Conservation (phyloP, 2,888 invertebrate genomes). For the Bembecia ichneumoniformis region DNA sequence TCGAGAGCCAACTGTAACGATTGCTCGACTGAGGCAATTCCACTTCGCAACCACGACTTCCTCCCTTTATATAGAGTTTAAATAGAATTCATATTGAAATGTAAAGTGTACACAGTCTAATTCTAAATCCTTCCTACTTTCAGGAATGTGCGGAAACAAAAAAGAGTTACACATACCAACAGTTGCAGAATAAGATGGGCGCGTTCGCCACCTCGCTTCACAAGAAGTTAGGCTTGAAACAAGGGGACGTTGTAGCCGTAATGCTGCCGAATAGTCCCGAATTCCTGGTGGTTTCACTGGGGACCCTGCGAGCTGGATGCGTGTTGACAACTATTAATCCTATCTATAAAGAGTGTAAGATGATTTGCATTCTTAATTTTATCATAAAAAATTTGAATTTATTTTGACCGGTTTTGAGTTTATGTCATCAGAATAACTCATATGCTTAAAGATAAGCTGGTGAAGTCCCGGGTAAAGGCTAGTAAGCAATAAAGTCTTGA, state of each 20-base stretch:
- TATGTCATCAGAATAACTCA: too few species aligned
- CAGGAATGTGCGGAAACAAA: slow-evolving; percentile 61
- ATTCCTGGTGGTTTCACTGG: slow-evolving; percentile 76
- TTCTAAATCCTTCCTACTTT: slow-evolving; percentile 9
- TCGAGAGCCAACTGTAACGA: too few species aligned
- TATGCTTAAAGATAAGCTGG: too few species aligned
- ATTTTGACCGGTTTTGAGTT: too few species aligned
- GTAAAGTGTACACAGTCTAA: slow-evolving; percentile 3
- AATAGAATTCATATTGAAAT: slow-evolving; percentile 9
- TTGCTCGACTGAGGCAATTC: too few species aligned
- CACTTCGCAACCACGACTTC: too few species aligned
- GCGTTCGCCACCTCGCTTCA: slow-evolving; percentile 76
- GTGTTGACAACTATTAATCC: slow-evolving; percentile 83
- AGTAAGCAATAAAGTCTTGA: too few species aligned
- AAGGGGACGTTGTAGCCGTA: slow-evolving; percentile 77
- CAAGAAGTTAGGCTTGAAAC: slow-evolving; percentile 74
- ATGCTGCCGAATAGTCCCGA: slow-evolving; percentile 84
- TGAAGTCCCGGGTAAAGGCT: too few species aligned
- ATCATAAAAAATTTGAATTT: background rate
- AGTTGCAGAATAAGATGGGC: slow-evolving; percentile 69
- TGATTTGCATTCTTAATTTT: background rate
- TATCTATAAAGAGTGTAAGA: slow-evolving; percentile 76
- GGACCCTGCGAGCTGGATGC: slow-evolving; percentile 79
- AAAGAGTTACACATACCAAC: slow-evolving; percentile 50
- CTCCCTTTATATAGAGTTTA: too few species aligned